Base-by-base conservation (phyloP, 2,888 invertebrate genomes). In the Agonum fuliginosum region DNA sequence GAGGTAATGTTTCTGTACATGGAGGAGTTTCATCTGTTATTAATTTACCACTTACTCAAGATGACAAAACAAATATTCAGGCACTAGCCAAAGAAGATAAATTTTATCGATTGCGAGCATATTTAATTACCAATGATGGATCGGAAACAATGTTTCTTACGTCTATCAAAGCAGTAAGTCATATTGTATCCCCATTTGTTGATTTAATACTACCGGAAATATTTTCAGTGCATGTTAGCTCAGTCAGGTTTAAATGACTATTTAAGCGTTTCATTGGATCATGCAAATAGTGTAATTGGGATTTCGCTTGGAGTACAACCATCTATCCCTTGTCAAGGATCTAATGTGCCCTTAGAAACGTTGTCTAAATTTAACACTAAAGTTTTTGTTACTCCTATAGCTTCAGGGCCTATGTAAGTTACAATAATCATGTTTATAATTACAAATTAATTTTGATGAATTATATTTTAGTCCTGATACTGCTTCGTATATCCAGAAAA, bases 401-500 rank as follows among this genome's bases (percentile, higher is more conserved):
- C 96, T 83, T 89, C 91, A 81, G 97, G 95, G 5, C 96, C 97
- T 71, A 89, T 93, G 91, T 92, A 88, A 87, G 89, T 87, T 79
- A 71, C 20, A 54, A 20, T 24, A 3, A 41, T 67, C 54, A 74
- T 34, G 12, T 24, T 58, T 75, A 12, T 43, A 78, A 30, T 30
- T 69, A 69, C 20, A 71, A 73, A 72, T 79, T 69, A 69, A 19
- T 34, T 17, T 71, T 24, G 20, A 14, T 34, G 8, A 27, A 24
- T 58, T 58, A 70, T 17, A 51, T 81, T 84, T 76, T 79, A 95
- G 94, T 48, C 98, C 98, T 37, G 98, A 99, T 82, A 98, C 98
- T n/a, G 94, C 96, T 54, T 92, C 95, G 2, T 99, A 97, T 83
- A 94, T 99, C 81, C 96, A 97, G 85, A 97, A 97, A 87, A 85